Evolutionary conservation across 2,797 vertebrate species (phyloP), one percentile per base, ranked within the genome.

Genomic region (Serranus cabrilla): DNA sequence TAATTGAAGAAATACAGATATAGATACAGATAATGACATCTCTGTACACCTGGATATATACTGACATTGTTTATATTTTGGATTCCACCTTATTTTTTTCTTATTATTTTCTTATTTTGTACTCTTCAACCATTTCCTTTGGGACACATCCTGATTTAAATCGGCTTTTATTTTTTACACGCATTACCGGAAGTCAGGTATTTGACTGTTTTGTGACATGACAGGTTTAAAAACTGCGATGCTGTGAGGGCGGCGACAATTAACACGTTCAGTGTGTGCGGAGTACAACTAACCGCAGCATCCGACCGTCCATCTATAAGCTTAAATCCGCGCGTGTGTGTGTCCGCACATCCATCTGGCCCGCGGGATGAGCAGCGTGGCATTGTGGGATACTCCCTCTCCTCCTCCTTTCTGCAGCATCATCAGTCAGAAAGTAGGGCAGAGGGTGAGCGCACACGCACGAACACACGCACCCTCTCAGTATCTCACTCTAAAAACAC

Each of bases 301-400:
- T 25, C 43, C 49, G 21, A 25, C 40, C 27, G 17, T 45, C 47
- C 37, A 8, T 52, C 47, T 40, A 39, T 25, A 2, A 63, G n/a
- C 12, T 34, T 6, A 34, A 34, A 40, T 57, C 55, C n/a, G 34
- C 13, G 18, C 27, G 23, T 18, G 25, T 63, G 61, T 40, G 45
- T 61, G 76, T 74, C 71, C 85, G 47, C 87, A 85, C 81, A 25
- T 80, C 78, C 73, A 68, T 66, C 81, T 63, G 72, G 62, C 80
- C 78, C 84, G 50, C 52, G 72, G 71, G 80, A 78, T 39, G 23
- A 80, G 80, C 79, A 83, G 83, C 45, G 60, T 85, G 84, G 93
- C 93, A 94, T 93, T 91, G 74, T 94, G 92, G 93, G 93, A 94
- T 92, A 91, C 84, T 90, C 91, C 91, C 89, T 81, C 89, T 90